A percentile compares a stretch with the other conserved stretches of the same genome.
Conservation (phyloP, 1,140 invertebrate species). For the Geopemphigus sp. region DNA sequence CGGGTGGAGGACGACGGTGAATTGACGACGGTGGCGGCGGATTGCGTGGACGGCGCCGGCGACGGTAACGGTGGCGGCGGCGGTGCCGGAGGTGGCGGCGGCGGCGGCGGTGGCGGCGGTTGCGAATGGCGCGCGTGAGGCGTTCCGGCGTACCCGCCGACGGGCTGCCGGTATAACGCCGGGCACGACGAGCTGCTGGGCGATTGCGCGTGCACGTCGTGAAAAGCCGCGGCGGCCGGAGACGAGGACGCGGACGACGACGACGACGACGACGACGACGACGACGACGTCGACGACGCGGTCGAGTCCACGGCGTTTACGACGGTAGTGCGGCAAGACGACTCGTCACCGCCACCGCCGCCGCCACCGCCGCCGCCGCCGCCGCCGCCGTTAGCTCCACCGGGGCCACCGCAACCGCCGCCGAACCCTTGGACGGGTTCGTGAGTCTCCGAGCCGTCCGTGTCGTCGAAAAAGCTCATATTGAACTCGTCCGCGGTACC, state of each 20-base stretch:
- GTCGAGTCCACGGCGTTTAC: slow-evolving; percentile 52
- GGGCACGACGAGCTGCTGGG: slow-evolving; percentile 47
- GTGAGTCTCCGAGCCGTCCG: slow-evolving; percentile 67
- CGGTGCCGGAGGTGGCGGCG: slow-evolving; percentile 54
- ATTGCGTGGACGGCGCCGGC: slow-evolving; percentile 34
- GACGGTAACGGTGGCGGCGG: slow-evolving; percentile 52
- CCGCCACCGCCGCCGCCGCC: too few species aligned
- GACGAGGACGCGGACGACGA: slow-evolving; percentile 50
- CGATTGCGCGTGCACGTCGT: slow-evolving; percentile 29
- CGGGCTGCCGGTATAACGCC: slow-evolving; percentile 23
- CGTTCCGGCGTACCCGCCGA: neutral
- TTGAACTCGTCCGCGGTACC: slow-evolving; percentile 67
- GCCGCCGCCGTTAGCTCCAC: slow-evolving; percentile 52
- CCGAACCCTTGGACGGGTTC: slow-evolving; percentile 60
- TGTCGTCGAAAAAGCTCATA: slow-evolving; percentile 72
- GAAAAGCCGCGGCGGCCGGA: slow-evolving; percentile 51
- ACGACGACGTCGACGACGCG: slow-evolving; percentile 52
- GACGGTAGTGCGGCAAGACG: neutral
- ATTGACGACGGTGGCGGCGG: neutral
- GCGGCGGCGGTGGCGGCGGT: slow-evolving; percentile 56
- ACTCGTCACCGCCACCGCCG: too few species aligned
- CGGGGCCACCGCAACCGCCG: slow-evolving; percentile 54
- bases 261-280: too few species aligned
- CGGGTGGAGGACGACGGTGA: neutral
- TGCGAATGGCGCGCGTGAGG: slow-evolving; percentile 37